phyloP scores from a whole-genome alignment of 2,113 vertebrate species.

The Chlorocebus sabaeus region DNA sequence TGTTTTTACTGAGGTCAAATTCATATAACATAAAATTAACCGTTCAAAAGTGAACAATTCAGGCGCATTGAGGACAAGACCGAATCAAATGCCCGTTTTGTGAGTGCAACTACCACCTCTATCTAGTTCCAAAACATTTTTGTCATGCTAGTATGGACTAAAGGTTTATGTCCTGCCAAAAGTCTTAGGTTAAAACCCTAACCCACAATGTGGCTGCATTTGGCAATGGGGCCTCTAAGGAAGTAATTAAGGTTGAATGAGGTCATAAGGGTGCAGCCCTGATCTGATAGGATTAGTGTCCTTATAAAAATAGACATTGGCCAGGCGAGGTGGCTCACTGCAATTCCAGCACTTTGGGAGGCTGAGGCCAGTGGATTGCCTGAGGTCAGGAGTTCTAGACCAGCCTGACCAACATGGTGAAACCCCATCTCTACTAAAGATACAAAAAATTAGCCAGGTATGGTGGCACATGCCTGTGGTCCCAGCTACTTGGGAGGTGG shows the following conservation, averaged over 20 bases:
- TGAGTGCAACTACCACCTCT: neutral
- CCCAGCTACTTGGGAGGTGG: neutral
- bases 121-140: neutral
- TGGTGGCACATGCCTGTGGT: neutral
- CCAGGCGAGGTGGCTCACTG: neutral
- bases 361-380: fast-evolving
- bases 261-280: too few species aligned
- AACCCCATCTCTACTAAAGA: neutral
- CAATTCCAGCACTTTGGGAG: neutral
- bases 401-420: neutral
- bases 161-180: neutral
- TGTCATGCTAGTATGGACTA: neutral
- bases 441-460: neutral
- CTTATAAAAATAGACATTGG: neutral
- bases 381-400: neutral
- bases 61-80: too few species aligned
- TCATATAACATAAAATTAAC: neutral
- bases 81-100: too few species aligned
- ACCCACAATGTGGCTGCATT: neutral
- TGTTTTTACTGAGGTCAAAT: neutral
- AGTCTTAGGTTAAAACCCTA: neutral
- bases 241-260: neutral
- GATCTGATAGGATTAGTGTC: neutral
- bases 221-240: neutral
- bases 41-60: neutral